Evolutionary conservation across 2,797 vertebrate genomes (phyloP).

Genomic region (Malurus leucopterus): DNA sequence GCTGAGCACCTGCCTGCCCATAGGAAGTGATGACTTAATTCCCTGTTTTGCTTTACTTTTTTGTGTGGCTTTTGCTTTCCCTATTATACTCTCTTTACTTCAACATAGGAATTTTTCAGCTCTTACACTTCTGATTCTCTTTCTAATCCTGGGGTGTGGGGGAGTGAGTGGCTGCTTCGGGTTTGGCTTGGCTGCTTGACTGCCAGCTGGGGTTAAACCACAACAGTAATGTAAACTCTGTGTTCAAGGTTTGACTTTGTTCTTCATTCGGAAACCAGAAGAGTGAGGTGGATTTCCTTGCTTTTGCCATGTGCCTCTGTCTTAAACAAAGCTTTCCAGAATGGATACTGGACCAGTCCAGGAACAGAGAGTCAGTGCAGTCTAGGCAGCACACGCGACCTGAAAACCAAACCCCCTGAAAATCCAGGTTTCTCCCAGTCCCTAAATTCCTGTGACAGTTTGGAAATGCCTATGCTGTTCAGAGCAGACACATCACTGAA

Average conservation of each 20-base stretch:
- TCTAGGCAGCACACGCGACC: neutral
- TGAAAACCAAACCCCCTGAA: neutral
- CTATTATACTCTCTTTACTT: neutral
- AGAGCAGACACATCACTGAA: neutral
- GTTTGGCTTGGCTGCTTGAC: neutral
- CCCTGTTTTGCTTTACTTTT: neutral
- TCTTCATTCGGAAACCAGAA: neutral
- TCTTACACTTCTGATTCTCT: neutral
- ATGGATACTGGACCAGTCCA: rapidly evolving
- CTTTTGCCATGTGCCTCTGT: neutral
- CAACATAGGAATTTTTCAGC: neutral
- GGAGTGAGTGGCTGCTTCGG: neutral
- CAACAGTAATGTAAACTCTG: neutral
- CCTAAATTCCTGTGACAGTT: neutral
- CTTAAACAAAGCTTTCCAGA: neutral
- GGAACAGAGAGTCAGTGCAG: neutral
- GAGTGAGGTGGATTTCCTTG: neutral
- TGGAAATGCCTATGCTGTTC: neutral
- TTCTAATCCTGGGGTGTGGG: neutral
- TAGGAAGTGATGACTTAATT: neutral
- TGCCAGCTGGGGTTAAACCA: neutral
- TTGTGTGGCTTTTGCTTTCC: neutral
- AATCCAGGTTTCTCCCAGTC: neutral
- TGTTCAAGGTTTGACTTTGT: neutral
- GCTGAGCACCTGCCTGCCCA: rapidly evolving